A percentile compares a stretch with the other conserved stretches of the same genome.
These are phyloP conservation scores for Gobionotothen gibberifrons DNA, from an alignment of 2,797 vertebrate genomes.

Conservation along the genomic window DNA sequence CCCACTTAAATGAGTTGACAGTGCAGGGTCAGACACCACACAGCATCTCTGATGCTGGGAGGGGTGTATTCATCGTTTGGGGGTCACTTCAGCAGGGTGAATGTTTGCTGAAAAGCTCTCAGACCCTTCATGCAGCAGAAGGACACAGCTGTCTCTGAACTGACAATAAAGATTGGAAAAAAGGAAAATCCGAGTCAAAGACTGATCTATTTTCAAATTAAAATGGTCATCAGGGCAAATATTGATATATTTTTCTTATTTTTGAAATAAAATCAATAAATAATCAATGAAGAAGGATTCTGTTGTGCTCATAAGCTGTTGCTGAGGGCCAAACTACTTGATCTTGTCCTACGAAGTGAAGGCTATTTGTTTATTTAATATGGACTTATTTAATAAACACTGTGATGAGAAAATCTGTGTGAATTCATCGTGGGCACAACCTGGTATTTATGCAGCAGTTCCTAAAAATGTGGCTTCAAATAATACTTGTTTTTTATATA, in stretches of 20 bases:
- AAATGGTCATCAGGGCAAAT: not conserved
- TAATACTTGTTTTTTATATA: too few relatives aligned
- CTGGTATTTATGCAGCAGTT: not conserved
- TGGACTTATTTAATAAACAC: not conserved
- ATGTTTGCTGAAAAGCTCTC: constrained; percentile 22
- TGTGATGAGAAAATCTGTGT: constrained; percentile 6
- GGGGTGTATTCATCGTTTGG: constrained; percentile 17
- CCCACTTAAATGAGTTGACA: constrained; percentile 16
- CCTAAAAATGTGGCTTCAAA: not conserved
- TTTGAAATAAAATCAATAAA: not conserved
- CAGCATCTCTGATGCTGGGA: not conserved
- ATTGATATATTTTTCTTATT: not conserved
- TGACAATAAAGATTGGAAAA: not conserved
- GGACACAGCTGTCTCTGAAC: constrained; percentile 8
- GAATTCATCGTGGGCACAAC: constrained; percentile 4
- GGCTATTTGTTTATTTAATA: constrained; percentile 21
- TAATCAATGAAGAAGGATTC: not conserved
- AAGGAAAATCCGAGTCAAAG: not conserved
- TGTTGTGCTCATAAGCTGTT: not conserved
- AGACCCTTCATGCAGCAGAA: constrained; percentile 11
- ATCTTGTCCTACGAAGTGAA: constrained; percentile 13
- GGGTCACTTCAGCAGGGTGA: constrained; percentile 12
- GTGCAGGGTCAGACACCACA: constrained; percentile 22
- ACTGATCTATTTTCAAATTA: not conserved
- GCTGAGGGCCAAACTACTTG: not conserved